phyloP scores from a whole-genome alignment of 2,888 invertebrate species.

The Esperia sulphurella region DNA sequence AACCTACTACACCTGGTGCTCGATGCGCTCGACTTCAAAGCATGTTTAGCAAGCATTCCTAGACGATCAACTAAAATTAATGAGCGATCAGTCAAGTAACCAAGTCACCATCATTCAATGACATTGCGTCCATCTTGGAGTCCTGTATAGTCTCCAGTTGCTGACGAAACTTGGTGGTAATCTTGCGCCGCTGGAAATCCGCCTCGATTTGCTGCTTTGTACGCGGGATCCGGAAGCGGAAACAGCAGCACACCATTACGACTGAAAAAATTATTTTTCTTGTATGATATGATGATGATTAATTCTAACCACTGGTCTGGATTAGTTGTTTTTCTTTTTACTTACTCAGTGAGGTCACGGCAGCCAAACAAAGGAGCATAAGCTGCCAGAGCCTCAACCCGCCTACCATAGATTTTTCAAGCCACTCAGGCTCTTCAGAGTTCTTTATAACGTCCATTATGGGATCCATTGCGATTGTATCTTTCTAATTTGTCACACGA shows the following conservation, averaged over 20 bases:
- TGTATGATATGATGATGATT: not conserved
- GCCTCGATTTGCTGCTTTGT: slow-evolving; percentile 98
- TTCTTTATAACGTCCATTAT: slow-evolving; percentile 65
- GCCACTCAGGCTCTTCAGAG: slow-evolving; percentile 82
- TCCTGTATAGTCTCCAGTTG: slow-evolving; percentile 90
- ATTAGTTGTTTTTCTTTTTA: slow-evolving; percentile 10
- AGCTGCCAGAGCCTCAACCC: slow-evolving; percentile 91
- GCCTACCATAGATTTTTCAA: slow-evolving; percentile 83
- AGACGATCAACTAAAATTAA: not conserved
- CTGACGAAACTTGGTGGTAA: slow-evolving; percentile 90
- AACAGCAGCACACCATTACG: slow-evolving; percentile 92
- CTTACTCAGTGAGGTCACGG: slow-evolving; percentile 81
- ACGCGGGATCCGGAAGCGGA: slow-evolving; percentile 93
- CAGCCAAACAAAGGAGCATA: slow-evolving; percentile 84
- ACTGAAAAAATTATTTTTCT: slow-evolving; percentile 51
- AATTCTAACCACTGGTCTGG: not conserved
- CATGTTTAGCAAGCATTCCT: too few relatives aligned
- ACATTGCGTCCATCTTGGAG: slow-evolving; percentile 91
- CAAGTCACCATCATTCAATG: slow-evolving; percentile 83
- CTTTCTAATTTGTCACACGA: slow-evolving; percentile 3
- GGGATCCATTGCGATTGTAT: slow-evolving; percentile 45
- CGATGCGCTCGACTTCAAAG: too few relatives aligned
- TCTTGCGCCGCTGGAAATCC: slow-evolving; percentile 90
- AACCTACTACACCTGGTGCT: too few relatives aligned
- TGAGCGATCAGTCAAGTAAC: not conserved